These are phyloP conservation scores for Platypus cylindrus DNA, from an alignment of 2,888 invertebrate species.

Conservation along the genomic window DNA sequence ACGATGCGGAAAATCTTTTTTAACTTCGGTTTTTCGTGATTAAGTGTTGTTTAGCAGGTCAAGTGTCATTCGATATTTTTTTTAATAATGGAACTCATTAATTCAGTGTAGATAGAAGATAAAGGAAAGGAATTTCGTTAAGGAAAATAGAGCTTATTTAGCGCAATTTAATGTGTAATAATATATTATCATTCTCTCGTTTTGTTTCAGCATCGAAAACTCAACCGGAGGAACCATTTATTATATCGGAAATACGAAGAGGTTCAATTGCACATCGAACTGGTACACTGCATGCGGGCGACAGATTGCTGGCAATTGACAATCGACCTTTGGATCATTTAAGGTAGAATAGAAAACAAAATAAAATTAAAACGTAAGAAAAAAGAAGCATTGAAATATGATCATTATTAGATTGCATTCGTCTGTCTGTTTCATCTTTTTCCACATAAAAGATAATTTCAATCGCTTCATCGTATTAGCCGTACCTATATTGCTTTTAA, in stretches of 20 bases:
- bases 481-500: neutral
- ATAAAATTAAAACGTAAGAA: too few species aligned
- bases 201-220: conserved; percentile 31
- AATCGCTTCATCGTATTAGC: neutral
- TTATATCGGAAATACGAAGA: conserved; percentile 78
- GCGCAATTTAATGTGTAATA: too few species aligned
- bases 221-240: conserved; percentile 58
- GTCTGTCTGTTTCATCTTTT: too few species aligned
- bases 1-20: conserved; percentile 9
- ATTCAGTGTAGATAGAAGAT: too few species aligned
- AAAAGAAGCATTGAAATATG: too few species aligned
- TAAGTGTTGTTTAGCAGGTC: conserved; percentile 10
- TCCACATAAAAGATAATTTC: too few species aligned
- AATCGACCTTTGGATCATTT: conserved; percentile 64
- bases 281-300: conserved; percentile 77
- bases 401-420: too few species aligned
- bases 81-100: too few species aligned
- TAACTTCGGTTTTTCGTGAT: conserved; percentile 11
- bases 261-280: conserved; percentile 80
- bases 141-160: too few species aligned
- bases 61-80: too few species aligned
- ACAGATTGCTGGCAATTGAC: conserved; percentile 77
- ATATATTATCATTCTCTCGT: too few species aligned
- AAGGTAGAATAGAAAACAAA: conserved; percentile 14
- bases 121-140: too few species aligned